A percentile compares a stretch with the other conserved stretches of the same genome.
phyloP scores from a whole-genome alignment of 2,113 vertebrate genomes.

The Zootoca vivipara region DNA sequence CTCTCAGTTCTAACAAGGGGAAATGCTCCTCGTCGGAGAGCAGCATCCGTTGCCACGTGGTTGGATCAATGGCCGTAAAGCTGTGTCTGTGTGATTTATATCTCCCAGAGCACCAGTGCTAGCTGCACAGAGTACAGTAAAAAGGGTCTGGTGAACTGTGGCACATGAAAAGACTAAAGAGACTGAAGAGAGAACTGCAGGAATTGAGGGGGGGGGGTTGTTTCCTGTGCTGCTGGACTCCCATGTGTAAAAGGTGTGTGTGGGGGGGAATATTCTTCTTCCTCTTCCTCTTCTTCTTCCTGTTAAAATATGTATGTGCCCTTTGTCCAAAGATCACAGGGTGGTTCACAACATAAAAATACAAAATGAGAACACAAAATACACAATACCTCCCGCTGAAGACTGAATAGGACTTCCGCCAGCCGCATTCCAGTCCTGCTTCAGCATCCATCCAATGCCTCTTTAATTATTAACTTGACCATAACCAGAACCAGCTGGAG shows the following conservation, averaged over 20 bases:
- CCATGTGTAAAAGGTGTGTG: slow-evolving; percentile 19
- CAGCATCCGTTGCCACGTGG: slow-evolving; percentile 3
- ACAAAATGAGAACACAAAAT: no score
- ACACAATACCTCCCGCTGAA: background rate
- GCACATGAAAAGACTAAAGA: background rate
- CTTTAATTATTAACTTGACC: slow-evolving; percentile 72
- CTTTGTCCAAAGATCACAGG: no score
- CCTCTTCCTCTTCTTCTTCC: no score
- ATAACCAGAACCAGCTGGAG: slow-evolving; percentile 71
- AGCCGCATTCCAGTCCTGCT: slow-evolving; percentile 65
- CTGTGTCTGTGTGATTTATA: slow-evolving; percentile 25
- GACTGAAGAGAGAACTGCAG: background rate
- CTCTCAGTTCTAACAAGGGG: slow-evolving; percentile 16
- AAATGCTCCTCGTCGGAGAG: slow-evolving; percentile 6
- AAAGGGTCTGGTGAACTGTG: slow-evolving; percentile 8
- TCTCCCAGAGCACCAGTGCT: slow-evolving; percentile 11
- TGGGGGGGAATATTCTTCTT: slow-evolving; percentile 2
- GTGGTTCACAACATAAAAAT: no score
- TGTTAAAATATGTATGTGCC: no score
- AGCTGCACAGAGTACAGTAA: slow-evolving; percentile 11
- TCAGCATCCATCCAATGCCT: slow-evolving; percentile 66
- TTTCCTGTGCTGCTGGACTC: background rate
- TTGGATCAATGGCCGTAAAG: slow-evolving; percentile 38
- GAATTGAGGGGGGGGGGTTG: background rate
- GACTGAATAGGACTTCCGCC: slow-evolving; percentile 48